A percentile compares a stretch with the other conserved stretches of the same genome.
phyloP scores from a whole-genome alignment of 2,888 invertebrate genomes.

The Parapristionchus giblindavisi region DNA sequence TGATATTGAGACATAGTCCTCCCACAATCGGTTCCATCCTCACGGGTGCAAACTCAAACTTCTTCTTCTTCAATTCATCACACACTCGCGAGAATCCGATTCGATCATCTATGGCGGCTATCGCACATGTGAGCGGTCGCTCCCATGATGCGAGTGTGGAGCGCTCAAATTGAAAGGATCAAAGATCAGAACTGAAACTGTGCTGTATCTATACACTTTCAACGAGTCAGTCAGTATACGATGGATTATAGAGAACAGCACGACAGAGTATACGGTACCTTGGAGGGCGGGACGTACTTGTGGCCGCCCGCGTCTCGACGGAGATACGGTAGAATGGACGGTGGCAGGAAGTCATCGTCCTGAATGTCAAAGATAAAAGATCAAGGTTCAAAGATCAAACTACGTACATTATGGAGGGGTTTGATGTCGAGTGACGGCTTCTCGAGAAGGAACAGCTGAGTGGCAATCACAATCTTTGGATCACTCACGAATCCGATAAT shows the following conservation, averaged over 20 bases:
- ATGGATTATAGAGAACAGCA: not conserved
- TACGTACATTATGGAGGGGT: slow-evolving; percentile 42
- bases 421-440: slow-evolving; percentile 43
- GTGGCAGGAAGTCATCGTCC: slow-evolving; percentile 20
- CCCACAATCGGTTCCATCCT: slow-evolving; percentile 57
- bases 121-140: slow-evolving; percentile 47
- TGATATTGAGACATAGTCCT: slow-evolving; percentile 54
- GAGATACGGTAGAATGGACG: slow-evolving; percentile 21
- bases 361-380: not conserved
- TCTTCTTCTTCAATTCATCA: slow-evolving; percentile 56
- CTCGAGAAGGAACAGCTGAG: slow-evolving; percentile 43
- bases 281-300: not conserved
- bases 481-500: slow-evolving; percentile 49
- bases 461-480: slow-evolving; percentile 39
- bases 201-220: not conserved
- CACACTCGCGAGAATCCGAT: slow-evolving; percentile 51
- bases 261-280: not conserved
- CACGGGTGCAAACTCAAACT: slow-evolving; percentile 46
- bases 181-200: not conserved
- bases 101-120: slow-evolving; percentile 63
- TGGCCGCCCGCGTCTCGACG: not conserved
- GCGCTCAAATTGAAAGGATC: slow-evolving; percentile 21
- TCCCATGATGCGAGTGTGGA: slow-evolving; percentile 34
- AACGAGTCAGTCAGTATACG: not conserved
- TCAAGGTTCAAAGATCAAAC: not conserved